Evolutionary conservation across 2,888 invertebrate genomes (phyloP).

Genomic region (Dynastes maya): DNA sequence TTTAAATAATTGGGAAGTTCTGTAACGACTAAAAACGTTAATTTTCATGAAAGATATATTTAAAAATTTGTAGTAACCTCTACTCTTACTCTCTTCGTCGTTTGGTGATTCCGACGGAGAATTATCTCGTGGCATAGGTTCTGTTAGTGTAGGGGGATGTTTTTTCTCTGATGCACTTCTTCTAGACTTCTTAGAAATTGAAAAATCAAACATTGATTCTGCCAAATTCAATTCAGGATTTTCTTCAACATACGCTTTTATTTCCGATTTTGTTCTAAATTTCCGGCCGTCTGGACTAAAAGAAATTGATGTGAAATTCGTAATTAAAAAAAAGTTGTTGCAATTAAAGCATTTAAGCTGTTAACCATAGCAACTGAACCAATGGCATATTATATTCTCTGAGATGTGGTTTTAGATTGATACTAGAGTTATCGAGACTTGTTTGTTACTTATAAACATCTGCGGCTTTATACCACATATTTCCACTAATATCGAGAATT

Average conservation of each 20-base stretch:
- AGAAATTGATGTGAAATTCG: neutral
- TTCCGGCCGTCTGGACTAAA: slow-evolving; percentile 75
- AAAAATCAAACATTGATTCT: slow-evolving; percentile 75
- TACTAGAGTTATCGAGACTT: too few relatives aligned
- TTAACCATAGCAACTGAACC: too few relatives aligned
- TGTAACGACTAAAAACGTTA: slow-evolving; percentile 58
- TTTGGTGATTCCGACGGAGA: slow-evolving; percentile 30
- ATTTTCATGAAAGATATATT: slow-evolving; percentile 14
- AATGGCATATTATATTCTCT: too few relatives aligned
- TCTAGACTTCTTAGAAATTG: slow-evolving; percentile 71
- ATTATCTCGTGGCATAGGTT: slow-evolving; percentile 20
- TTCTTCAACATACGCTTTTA: slow-evolving; percentile 71
- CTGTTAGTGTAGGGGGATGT: slow-evolving; percentile 49
- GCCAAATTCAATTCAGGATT: slow-evolving; percentile 70
- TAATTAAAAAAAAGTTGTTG: too few relatives aligned
- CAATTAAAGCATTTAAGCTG: too few relatives aligned
- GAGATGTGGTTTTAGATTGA: too few relatives aligned
- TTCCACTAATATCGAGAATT: too few relatives aligned
- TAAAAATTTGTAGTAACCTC: neutral
- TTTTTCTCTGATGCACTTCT: slow-evolving; percentile 46
- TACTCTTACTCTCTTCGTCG: slow-evolving; percentile 46
- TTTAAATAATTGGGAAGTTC: slow-evolving; percentile 63
- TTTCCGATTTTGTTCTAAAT: slow-evolving; percentile 75
- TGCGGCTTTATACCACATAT: too few relatives aligned
- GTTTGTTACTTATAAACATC: too few relatives aligned